Evolutionary conservation across 2,113 vertebrate genomes (phyloP).

Genomic region (Tragelaphus strepsiceros): DNA sequence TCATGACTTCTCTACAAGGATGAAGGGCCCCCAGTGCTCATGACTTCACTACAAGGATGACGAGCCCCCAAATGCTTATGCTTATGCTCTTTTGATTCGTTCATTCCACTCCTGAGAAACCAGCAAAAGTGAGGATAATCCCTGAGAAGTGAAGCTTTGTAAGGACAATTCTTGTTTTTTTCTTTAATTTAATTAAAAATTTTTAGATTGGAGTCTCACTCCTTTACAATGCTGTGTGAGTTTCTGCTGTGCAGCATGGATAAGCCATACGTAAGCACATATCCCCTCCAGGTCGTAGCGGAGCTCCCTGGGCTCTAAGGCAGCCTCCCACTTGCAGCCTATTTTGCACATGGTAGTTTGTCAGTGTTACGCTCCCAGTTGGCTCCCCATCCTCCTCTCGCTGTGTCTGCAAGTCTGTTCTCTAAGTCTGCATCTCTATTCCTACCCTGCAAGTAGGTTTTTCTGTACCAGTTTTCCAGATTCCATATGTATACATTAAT

Average conservation of each 20-base stretch:
- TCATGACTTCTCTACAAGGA: too few species aligned
- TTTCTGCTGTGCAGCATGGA: not conserved
- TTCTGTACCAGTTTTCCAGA: not conserved
- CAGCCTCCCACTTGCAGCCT: fast-evolving
- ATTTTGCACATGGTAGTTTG: fast-evolving
- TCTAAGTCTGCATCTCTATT: not conserved
- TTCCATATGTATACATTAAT: not conserved
- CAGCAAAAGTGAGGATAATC: not conserved
- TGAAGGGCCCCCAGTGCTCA: too few species aligned
- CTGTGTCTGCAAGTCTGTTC: not conserved
- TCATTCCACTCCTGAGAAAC: not conserved
- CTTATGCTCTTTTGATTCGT: not conserved
- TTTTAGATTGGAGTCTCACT: not conserved
- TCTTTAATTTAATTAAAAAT: not conserved
- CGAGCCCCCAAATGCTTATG: not conserved
- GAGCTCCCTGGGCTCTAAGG: not conserved
- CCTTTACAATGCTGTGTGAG: not conserved
- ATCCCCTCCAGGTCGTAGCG: fast-evolving
- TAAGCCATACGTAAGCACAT: fast-evolving
- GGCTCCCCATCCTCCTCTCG: not conserved
- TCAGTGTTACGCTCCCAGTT: fast-evolving
- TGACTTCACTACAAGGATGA: too few species aligned
- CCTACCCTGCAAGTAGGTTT: not conserved
- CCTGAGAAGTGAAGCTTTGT: not conserved
- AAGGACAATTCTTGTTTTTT: not conserved